Evolutionary conservation across 2,797 vertebrate genomes (phyloP).

Genomic region (Staurois parvus): DNA sequence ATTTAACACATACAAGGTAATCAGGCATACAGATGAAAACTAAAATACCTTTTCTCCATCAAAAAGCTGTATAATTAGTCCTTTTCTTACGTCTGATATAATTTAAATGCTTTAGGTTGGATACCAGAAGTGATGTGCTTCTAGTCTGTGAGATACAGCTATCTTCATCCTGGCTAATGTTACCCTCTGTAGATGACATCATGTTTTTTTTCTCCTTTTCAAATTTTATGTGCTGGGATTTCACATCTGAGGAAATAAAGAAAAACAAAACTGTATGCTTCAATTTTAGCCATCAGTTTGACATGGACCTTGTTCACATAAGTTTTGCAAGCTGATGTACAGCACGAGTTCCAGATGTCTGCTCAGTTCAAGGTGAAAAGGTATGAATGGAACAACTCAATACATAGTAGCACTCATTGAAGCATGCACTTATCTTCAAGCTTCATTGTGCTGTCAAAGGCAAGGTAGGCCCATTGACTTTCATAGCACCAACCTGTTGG

Average conservation of each 20-base stretch:
- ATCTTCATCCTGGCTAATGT: slow-evolving; percentile 66
- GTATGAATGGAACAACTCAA: too few species aligned
- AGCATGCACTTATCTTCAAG: too few species aligned
- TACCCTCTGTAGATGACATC: slow-evolving; percentile 68
- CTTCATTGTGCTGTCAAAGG: too few species aligned
- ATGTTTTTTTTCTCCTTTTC: not conserved
- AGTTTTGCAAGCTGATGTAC: not conserved
- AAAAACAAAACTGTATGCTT: too few species aligned
- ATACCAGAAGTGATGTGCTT: slow-evolving; percentile 66
- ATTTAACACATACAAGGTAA: not conserved
- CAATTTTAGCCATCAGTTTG: not conserved
- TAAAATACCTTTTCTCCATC: slow-evolving; percentile 72
- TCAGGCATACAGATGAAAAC: not conserved
- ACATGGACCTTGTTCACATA: not conserved
- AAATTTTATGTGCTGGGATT: slow-evolving; percentile 20
- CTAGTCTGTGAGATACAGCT: slow-evolving; percentile 42
- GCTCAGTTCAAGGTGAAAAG: too few species aligned
- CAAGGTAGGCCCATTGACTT: too few species aligned
- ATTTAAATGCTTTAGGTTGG: slow-evolving; percentile 69
- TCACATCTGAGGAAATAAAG: not conserved
- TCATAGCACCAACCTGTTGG: too few species aligned
- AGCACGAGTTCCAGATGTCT: not conserved
- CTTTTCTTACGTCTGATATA: slow-evolving; percentile 67
- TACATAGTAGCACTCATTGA: too few species aligned
- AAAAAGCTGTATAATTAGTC: slow-evolving; percentile 37